Conservation (phyloP, 1,140 invertebrate genomes). For the Vanessa atalanta region DNA sequence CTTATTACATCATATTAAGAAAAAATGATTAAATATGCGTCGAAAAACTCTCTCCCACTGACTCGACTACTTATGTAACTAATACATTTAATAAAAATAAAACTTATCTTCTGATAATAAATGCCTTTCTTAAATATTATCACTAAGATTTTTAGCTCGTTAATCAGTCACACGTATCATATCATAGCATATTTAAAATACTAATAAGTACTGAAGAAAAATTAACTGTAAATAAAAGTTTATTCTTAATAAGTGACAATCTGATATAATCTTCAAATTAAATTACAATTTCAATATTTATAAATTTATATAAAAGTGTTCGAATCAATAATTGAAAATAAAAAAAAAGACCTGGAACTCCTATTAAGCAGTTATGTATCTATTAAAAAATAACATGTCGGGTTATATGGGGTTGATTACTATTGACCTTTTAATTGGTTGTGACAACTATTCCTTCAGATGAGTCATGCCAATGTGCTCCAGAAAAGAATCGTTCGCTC, state of each 20-base stretch:
- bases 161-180: too few species aligned
- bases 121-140: constrained; percentile 13
- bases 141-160: not conserved
- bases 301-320: too few species aligned
- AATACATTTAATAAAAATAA: not conserved
- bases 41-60: not conserved
- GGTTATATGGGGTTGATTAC: constrained; percentile 11
- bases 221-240: too few species aligned
- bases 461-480: not conserved
- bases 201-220: too few species aligned
- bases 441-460: constrained; percentile 11
- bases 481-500: constrained; percentile 16
- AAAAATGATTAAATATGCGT: not conserved
- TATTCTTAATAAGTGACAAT: too few species aligned
- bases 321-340: too few species aligned
- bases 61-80: constrained; percentile 8
- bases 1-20: too few species aligned
- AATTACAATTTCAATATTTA: too few species aligned
- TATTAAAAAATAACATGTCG: not conserved
- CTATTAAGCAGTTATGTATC: not conserved
- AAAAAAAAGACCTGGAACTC: too few species aligned
- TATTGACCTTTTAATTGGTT: constrained; percentile 34
- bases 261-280: too few species aligned
- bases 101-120: constrained; percentile 14
- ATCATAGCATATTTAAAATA: too few species aligned